Base-by-base conservation (phyloP, 2,888 invertebrate species). In the Anagyrus pseudococci region DNA sequence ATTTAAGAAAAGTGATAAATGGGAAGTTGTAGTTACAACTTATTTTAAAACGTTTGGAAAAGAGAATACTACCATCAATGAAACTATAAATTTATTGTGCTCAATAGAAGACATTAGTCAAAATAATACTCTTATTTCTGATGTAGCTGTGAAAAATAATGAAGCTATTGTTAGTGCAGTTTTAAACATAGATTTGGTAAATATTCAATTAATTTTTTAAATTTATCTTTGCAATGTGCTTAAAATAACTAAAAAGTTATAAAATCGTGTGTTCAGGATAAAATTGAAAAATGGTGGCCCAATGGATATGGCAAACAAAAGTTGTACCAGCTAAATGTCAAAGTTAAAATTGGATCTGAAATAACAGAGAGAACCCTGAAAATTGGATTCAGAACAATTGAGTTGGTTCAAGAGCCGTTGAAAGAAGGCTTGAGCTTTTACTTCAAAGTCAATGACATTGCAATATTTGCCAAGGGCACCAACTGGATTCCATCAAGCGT, bases 401-500 rank as follows among this genome's bases (percentile, higher is more conserved):
- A 94, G 77, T 80, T 98, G 0, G 83, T 95, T 8, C 92, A 97
- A 81, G 87, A 91, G 57, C 80, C 85, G 48, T 84, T 89, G 4
- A 73, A 84, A 80, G 72, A 82, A 73, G 97, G 93, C 1, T 82
- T 88, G 1, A 87, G 90, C 8, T 98, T 97, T 80, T 93, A 92
- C 76, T 95, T 98, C 76, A 87, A 87, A 76, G 85, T 99, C 15
- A 98, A 98, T 78, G 90, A 85, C 0, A 81, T 90, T 54, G 89
- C 93, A 1, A 87, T 98, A n/a, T 98, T 96, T 77, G 90, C 94
- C 80, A 98, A 98, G 82, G 97, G 97, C 2, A 91, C 94, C 10
- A 98, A 98, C 79, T 94, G 93, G 87, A 95, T 98, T 73, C 97
- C 98, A 0, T 86, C 91, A 0, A 88, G 92, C 76, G 87, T 94